Conservation (phyloP, 2,888 invertebrate species). For the Phytoseiulus persimilis region DNA sequence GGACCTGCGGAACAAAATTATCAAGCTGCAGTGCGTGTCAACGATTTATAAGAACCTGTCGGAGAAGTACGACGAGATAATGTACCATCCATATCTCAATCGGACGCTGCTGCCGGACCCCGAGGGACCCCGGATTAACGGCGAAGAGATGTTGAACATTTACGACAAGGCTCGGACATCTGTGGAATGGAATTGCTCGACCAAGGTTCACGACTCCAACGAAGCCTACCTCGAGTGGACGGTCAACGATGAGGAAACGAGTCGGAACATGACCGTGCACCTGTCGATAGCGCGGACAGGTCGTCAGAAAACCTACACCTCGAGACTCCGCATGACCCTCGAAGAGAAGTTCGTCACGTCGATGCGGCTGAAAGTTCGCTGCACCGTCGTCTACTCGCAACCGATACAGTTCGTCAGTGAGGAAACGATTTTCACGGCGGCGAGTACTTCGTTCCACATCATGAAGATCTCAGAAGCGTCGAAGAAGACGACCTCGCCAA, state of each 20-base stretch:
- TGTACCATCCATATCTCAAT: constrained; percentile 31
- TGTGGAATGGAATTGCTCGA: constrained; percentile 29
- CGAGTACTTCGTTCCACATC: constrained; percentile 27
- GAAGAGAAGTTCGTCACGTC: constrained; percentile 30
- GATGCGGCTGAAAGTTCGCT: constrained; percentile 21
- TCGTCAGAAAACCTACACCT: constrained; percentile 35
- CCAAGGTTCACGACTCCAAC: constrained; percentile 16
- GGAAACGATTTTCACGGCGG: constrained; percentile 31
- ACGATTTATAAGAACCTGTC: constrained; percentile 37
- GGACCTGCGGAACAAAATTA: constrained; percentile 24
- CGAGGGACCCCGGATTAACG: constrained; percentile 32
- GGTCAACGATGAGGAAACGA: constrained; percentile 29
- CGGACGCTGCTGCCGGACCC: constrained; percentile 18
- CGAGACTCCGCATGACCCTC: constrained; percentile 35
- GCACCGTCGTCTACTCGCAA: constrained; percentile 25
- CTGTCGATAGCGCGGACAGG: constrained; percentile 36
- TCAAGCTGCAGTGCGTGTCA: constrained; percentile 35
- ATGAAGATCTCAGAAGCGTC: constrained; percentile 27
- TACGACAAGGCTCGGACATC: constrained; percentile 38
- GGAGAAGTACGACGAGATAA: constrained; percentile 22
- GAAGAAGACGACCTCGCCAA: neutral
- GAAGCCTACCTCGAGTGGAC: constrained; percentile 35
- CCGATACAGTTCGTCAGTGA: constrained; percentile 32
- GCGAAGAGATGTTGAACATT: constrained; percentile 27
- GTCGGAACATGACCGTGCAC: constrained; percentile 31